These are phyloP conservation scores for Anoplius nigerrimus DNA, from an alignment of 2,888 invertebrate genomes.

Conservation along the genomic window DNA sequence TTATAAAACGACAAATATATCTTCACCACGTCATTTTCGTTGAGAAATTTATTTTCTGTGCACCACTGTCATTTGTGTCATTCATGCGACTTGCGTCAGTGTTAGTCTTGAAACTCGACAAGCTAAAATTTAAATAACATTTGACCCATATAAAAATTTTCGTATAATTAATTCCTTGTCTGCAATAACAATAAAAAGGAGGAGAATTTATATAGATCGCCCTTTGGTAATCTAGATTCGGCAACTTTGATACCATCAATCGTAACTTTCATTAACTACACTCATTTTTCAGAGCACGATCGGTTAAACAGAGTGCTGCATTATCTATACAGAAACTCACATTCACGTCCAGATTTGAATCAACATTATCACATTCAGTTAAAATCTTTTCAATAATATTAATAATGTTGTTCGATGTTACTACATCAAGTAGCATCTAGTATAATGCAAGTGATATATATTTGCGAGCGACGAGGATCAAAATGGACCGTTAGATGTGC, in stretches of 20 bases:
- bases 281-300: slow-evolving; percentile 21
- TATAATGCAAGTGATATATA: too few relatives aligned
- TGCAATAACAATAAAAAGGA: slow-evolving; percentile 63
- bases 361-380: too few relatives aligned
- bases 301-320: too few relatives aligned
- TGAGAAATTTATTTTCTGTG: slow-evolving; percentile 57
- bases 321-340: too few relatives aligned
- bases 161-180: slow-evolving; percentile 55
- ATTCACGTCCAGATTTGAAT: too few relatives aligned
- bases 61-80: slow-evolving; percentile 50
- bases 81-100: slow-evolving; percentile 27
- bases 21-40: slow-evolving; percentile 69
- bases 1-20: slow-evolving; percentile 47
- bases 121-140: slow-evolving; percentile 52
- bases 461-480: too few relatives aligned
- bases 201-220: slow-evolving; percentile 54
- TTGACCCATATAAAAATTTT: slow-evolving; percentile 51
- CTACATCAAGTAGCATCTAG: too few relatives aligned
- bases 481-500: too few relatives aligned
- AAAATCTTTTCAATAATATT: too few relatives aligned
- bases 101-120: slow-evolving; percentile 26
- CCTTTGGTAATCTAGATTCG: slow-evolving; percentile 47
- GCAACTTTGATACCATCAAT: slow-evolving; percentile 55
- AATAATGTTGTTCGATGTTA: too few relatives aligned
- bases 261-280: slow-evolving; percentile 51